These are phyloP conservation scores for Drosophila pseudotalamancana DNA, from an alignment of 2,888 invertebrate genomes.

Conservation along the genomic window DNA sequence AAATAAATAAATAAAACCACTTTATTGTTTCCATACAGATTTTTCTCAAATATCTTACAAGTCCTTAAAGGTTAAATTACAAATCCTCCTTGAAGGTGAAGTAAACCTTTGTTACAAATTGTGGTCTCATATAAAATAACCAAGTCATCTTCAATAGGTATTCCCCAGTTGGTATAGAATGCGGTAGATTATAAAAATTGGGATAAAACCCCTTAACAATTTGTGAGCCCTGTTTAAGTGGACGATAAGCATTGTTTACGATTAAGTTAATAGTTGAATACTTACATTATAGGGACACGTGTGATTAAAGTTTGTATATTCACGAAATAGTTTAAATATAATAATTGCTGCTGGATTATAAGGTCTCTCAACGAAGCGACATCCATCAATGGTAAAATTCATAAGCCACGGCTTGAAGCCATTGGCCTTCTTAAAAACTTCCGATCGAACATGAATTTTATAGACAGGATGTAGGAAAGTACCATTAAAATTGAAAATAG, in stretches of 20 bases:
- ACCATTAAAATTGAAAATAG: background rate
- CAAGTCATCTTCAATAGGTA: too few species aligned
- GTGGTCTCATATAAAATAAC: too few species aligned
- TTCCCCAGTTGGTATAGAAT: too few species aligned
- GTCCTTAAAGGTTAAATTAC: too few species aligned
- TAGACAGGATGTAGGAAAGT: background rate
- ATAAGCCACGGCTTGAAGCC: conserved; percentile 24
- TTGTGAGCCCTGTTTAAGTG: background rate
- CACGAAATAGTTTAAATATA: background rate
- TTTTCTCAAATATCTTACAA: too few species aligned
- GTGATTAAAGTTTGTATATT: conserved; percentile 17
- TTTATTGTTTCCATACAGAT: too few species aligned
- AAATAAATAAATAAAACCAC: too few species aligned
- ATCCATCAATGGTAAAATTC: background rate
- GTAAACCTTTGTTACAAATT: too few species aligned
- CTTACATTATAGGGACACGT: conserved; percentile 39
- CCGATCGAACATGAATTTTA: background rate
- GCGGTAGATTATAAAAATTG: too few species aligned
- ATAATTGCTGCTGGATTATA: background rate
- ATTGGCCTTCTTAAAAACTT: conserved; percentile 2
- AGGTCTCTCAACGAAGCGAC: background rate
- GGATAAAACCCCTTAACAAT: conserved; percentile 15
- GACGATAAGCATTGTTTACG: background rate
- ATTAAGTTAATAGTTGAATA: background rate
- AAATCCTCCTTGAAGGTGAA: too few species aligned